Evolutionary conservation across 1,140 invertebrate species (phyloP), one percentile per base, ranked within the genome.

Genomic region (Brachionus rubens): DNA sequence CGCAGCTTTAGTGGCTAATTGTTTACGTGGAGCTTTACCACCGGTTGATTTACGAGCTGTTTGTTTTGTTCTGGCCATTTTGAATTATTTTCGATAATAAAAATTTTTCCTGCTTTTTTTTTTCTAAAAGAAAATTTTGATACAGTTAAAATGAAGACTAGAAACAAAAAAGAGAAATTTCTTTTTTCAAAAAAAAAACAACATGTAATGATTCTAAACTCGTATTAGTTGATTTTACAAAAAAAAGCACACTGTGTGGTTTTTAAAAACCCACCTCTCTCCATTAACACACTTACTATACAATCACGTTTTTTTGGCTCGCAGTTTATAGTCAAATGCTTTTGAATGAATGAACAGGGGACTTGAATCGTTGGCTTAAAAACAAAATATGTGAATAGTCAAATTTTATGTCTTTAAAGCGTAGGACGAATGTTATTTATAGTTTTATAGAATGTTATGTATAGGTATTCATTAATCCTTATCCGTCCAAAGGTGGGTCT

Each of bases 51-150:
- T 86, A 87, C 91, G 89, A 16, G 91, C 91, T 26, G 91, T 92
- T 80, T 92, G 91, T 87, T 92, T 92, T 3, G 91, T 92, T 89
- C 91, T 90, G 78, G 91, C 72, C 72, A 76, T 76, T 76, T 43
- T 76, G 46, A 75, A 52, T 59, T 50, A 70, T 54, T 46, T 46
- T 46, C n/a, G n/a, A n/a, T n/a, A n/a, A n/a, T n/a, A n/a, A n/a
- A 14, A 46, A 14, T 46, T 46, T 46, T 46, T 46, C 14, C 14
- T 14, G 3, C 3, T 36, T 36, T 5, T 5, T 9, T 36, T 36
- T 36, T 36, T 36, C 33, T 36, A 36, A 36, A 36, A 36, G 4
- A 54, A 54, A 28, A 21, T 54, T 54, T 50, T 50, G 26, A n/a
- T 21, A 24, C 16, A 26, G 12, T 54, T 28, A 28, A 28, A 28